Base-by-base conservation (phyloP, 2,888 invertebrate genomes). In the Diaphora mendica region DNA sequence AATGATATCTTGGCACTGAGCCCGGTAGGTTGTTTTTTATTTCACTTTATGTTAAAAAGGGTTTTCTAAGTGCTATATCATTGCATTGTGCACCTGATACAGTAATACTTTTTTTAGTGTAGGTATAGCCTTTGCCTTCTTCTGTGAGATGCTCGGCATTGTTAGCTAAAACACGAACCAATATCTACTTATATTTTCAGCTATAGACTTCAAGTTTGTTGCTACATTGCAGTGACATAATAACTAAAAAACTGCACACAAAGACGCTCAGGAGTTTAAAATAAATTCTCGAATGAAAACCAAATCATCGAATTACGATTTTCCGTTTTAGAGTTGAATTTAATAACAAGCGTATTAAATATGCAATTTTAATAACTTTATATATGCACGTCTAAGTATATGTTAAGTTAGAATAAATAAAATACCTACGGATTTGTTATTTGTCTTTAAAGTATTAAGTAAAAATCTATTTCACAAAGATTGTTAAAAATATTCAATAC, bases 21-120 rank as follows among this genome's bases (percentile, higher is more conserved):
- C 90, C 92, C 85, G 71, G 71, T 39, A n/a, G 65, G 66, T 64
- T 82, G 79, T 85, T 88, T 89, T n/a, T 90, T 88, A 84, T 90
- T 91, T 87, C 68, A 72, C 65, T 75, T 92, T 92, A 90, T 90
- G 89, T 81, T 88, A 89, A 92, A 88, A 87, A 87, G 88, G 88
- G 86, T 85, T 84, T 81, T 84, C 81, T 85, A 83, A 87, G 78
- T 79, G 76, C 74, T 74, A 81, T 79, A 82, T 84, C 78, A 81
- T 83, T 81, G 68, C 55, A 77, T 82, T n/a, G 77, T 84, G 81
- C 82, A 76, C 75, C 77, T 77, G 78, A 77, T 74, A 66, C 75
- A 76, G 39, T 79, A 70, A 70, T 69, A 75, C 65, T 48, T 44
- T 66, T 51, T 51, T 51, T 44, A n/a, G n/a, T n/a, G 84, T 83